Percentiles rank a stretch among this genome's conserved stretches.
Conservation (phyloP, 1,140 invertebrate genomes). For the Ooceraea biroi region DNA sequence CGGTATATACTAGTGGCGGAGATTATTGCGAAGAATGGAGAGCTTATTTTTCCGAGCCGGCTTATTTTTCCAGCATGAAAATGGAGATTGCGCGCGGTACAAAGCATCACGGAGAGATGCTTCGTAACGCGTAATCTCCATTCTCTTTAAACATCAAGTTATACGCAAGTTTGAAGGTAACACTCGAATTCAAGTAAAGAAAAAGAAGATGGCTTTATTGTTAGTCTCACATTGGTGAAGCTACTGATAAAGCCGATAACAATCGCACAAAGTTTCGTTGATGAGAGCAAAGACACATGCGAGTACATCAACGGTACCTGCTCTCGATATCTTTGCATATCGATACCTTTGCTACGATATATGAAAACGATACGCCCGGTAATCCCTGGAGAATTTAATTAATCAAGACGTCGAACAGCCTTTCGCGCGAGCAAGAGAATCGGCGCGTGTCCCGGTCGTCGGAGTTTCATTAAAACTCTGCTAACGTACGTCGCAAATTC, state of each 20-base stretch:
- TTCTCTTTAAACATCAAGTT: constrained; percentile 18
- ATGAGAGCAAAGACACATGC: too few relatives aligned
- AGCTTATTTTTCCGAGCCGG: constrained; percentile 46
- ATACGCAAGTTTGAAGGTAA: too few relatives aligned
- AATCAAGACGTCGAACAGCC: constrained; percentile 24
- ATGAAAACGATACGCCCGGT: too few relatives aligned
- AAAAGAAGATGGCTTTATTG: too few relatives aligned
- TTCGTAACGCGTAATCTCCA: constrained; percentile 47
- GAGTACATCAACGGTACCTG: too few relatives aligned
- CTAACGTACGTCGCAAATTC: constrained; percentile 42
- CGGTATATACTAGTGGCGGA: background rate
- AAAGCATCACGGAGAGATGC: background rate
- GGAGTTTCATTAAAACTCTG: constrained; percentile 54
- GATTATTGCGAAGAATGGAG: constrained; percentile 49
- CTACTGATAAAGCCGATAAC: too few relatives aligned
- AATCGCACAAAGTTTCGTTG: too few relatives aligned
- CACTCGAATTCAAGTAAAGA: too few relatives aligned
- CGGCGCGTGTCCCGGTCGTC: background rate
- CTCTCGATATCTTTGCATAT: too few relatives aligned
- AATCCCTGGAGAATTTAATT: constrained; percentile 1
- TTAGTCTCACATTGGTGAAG: too few relatives aligned
- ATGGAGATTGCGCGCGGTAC: constrained; percentile 43
- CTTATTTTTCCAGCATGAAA: constrained; percentile 50
- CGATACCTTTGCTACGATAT: background rate
- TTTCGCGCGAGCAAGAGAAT: background rate